Conservation (phyloP, 2,888 invertebrate species). For the Rosalia funebris region DNA sequence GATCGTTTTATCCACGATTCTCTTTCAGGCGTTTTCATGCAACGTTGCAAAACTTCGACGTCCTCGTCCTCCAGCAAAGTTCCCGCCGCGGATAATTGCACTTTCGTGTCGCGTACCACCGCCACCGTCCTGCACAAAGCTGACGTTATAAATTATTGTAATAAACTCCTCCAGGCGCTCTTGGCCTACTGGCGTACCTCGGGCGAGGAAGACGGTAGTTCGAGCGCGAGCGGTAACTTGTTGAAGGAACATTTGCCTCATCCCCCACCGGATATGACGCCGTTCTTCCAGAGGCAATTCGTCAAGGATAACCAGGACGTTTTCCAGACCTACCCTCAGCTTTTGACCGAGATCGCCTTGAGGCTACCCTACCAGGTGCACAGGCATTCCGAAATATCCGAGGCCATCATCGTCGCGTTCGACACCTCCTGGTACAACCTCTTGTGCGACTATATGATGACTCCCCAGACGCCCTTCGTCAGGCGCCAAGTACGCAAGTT, state of each 20-base stretch:
- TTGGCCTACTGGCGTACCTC: constrained; percentile 77
- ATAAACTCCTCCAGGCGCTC: constrained; percentile 75
- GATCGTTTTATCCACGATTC: neutral
- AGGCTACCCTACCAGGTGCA: constrained; percentile 94
- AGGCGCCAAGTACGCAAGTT: constrained; percentile 93
- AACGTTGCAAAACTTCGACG: constrained; percentile 72
- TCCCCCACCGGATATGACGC: constrained; percentile 93
- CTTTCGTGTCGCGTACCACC: constrained; percentile 75
- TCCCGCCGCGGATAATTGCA: constrained; percentile 62
- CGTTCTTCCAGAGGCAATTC: constrained; percentile 92
- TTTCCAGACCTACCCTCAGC: constrained; percentile 91
- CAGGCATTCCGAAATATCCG: constrained; percentile 72
- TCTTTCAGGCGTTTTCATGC: constrained; percentile 76
- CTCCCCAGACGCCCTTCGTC: constrained; percentile 87
- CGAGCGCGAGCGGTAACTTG: constrained; percentile 71
- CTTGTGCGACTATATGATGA: constrained; percentile 85
- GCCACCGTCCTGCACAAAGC: constrained; percentile 76
- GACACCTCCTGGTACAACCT: constrained; percentile 80
- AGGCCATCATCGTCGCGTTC: constrained; percentile 66
- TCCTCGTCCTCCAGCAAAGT: constrained; percentile 50
- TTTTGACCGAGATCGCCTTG: constrained; percentile 95
- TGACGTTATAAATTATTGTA: constrained; percentile 78
- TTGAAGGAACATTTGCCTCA: constrained; percentile 84
- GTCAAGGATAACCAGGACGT: constrained; percentile 93
- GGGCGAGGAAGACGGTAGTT: constrained; percentile 61